A percentile compares a stretch with the other conserved stretches of the same genome.
Conservation (phyloP, 2,888 invertebrate genomes). For the Blera fallax region DNA sequence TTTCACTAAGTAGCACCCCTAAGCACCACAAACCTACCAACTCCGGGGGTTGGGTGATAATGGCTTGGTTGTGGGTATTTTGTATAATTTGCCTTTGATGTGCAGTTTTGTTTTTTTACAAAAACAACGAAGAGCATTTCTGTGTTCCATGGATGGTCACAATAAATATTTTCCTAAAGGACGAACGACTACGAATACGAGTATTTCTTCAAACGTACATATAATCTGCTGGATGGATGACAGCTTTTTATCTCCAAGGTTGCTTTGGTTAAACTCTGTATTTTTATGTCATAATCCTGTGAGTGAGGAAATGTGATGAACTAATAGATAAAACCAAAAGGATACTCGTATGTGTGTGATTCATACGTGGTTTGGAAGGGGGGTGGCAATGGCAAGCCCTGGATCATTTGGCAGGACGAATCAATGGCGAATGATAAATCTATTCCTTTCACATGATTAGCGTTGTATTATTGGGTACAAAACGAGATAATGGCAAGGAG, state of each 20-base stretch:
- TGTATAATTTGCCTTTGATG: slow-evolving; percentile 70
- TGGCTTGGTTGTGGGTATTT: slow-evolving; percentile 42
- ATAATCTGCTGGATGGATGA: neutral
- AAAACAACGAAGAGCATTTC: slow-evolving; percentile 65
- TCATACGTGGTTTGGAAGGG: slow-evolving; percentile 8
- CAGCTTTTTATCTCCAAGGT: slow-evolving; percentile 44
- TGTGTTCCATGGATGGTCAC: slow-evolving; percentile 39
- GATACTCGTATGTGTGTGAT: slow-evolving; percentile 42
- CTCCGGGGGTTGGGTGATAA: slow-evolving; percentile 26
- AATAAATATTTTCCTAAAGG: slow-evolving; percentile 44
- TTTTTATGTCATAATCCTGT: slow-evolving; percentile 36
- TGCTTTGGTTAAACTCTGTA: slow-evolving; percentile 35
- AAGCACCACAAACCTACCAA: neutral
- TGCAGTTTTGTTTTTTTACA: slow-evolving; percentile 65
- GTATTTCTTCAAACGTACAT: neutral
- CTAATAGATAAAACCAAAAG: slow-evolving; percentile 35
- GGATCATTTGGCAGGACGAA: slow-evolving; percentile 63
- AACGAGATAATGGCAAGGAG: slow-evolving; percentile 16
- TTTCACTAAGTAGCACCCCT: slow-evolving; percentile 29
- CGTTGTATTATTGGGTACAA: slow-evolving; percentile 51
- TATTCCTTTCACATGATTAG: slow-evolving; percentile 71
- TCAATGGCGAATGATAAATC: slow-evolving; percentile 67
- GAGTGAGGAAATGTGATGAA: slow-evolving; percentile 33
- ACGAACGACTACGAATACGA: neutral
- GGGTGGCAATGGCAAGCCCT: neutral